Evolutionary conservation across 2,113 vertebrate genomes (phyloP), one percentile per base, ranked within the genome.

Genomic region (Neodontobutis hainanensis): DNA sequence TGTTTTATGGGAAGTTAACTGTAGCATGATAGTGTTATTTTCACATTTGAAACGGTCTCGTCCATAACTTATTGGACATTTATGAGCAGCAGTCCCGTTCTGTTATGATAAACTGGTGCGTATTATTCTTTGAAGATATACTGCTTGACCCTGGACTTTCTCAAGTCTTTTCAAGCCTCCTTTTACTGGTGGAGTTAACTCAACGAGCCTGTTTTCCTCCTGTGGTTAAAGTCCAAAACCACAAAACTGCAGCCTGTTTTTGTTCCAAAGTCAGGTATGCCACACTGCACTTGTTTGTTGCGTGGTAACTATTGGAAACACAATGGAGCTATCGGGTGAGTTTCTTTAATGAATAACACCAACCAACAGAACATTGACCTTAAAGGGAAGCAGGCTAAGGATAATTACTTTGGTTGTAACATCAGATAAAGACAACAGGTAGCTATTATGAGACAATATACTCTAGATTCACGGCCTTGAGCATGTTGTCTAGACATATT

Each of bases 191-290:
- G 40, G 59, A 45, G 44, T 72, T 44, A 61, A 63, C 55, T 63
- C 50, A 59, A 78, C 74, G 68, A 47, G 73, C 67, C 77, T 73
- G 82, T 81, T 87, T 27, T 80, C 80, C 68, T 77, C 69, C 66
- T 65, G 63, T 72, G 76, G 34, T 80, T 57, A 70, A 56, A 66
- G 69, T 85, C 75, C 74, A 82, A 70, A 74, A 75, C 64, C 61
- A 67, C 74, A 62, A 5, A 35, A 68, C 67, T 32, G 50, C 81
- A 65, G 67, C 42, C 32, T 75, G 74, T 49, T 78, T 79, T 68
- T 63, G 66, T 78, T 78, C 74, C 45, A 76, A 57, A 70, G 59
- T 40, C 15, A 75, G 70, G 57, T 43, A 8, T 75, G 45, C 68
- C 70, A 62, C 74, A 69, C 73, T 48, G n/a, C 49, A 59, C 61